Evolutionary conservation across 2,113 vertebrate species (phyloP).

Genomic region (Pandion haliaetus): DNA sequence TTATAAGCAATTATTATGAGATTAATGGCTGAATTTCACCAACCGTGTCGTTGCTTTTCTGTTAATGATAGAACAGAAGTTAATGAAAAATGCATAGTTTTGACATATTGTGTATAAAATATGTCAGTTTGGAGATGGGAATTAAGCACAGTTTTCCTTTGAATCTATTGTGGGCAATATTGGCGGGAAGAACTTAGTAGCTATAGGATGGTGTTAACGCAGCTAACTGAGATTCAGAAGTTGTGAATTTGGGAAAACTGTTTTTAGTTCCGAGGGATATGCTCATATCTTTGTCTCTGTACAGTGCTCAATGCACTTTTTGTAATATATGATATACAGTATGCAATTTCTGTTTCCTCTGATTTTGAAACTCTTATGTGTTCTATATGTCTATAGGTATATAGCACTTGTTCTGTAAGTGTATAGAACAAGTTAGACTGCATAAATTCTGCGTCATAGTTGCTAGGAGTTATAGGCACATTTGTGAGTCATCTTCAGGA

Average conservation of each 20-base stretch:
- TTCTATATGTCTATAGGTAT: neutral
- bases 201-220: neutral
- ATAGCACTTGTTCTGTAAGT: neutral
- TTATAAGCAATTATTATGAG: constrained; percentile 67
- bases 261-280: neutral
- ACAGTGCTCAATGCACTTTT: neutral
- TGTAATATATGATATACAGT: neutral
- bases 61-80: constrained; percentile 58
- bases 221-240: neutral
- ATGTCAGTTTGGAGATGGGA: neutral
- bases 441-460: neutral
- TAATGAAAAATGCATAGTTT: constrained; percentile 54
- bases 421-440: neutral
- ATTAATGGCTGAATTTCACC: constrained; percentile 58
- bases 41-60: constrained; percentile 43
- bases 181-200: neutral
- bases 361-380: neutral
- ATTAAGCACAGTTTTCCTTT: constrained; percentile 6
- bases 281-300: neutral
- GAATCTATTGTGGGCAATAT: constrained; percentile 1
- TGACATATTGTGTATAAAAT: constrained; percentile 40
- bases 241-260: constrained; percentile 19
- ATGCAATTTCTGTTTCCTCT: neutral
- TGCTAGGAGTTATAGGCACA: neutral
- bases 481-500: neutral